Evolutionary conservation across 1,140 invertebrate species (phyloP).

Genomic region (Bicyclus anynana): DNA sequence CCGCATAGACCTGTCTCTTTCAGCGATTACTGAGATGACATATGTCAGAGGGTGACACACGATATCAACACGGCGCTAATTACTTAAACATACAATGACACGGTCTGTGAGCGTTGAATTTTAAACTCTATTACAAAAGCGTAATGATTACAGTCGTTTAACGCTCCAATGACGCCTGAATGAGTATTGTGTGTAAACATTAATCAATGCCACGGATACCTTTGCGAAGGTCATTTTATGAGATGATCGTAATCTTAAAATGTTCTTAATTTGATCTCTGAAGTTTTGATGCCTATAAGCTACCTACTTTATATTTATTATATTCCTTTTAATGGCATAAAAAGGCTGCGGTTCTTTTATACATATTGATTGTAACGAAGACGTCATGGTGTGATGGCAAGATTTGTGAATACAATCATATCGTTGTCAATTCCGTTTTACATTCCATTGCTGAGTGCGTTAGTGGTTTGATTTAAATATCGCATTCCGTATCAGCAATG

Average conservation of each 20-base stretch:
- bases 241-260: constrained; percentile 17
- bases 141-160: constrained; percentile 34
- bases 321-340: too few relatives aligned
- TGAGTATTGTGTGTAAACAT: constrained; percentile 68
- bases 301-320: too few relatives aligned
- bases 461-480: constrained; percentile 7
- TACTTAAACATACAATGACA: constrained; percentile 52
- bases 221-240: constrained; percentile 51
- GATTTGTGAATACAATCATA: neutral
- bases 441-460: constrained; percentile 16
- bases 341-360: too few relatives aligned
- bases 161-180: constrained; percentile 32
- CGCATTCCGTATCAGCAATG: constrained; percentile 31
- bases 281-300: neutral
- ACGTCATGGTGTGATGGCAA: constrained; percentile 6
- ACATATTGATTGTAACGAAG: too few relatives aligned
- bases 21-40: constrained; percentile 22
- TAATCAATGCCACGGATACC: constrained; percentile 66
- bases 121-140: constrained; percentile 36
- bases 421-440: constrained; percentile 12
- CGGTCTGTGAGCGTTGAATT: constrained; percentile 24
- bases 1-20: constrained; percentile 37
- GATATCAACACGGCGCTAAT: constrained; percentile 60
- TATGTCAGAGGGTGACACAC: constrained; percentile 47
- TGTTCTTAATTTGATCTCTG: neutral